Evolutionary conservation across 2,888 invertebrate genomes (phyloP), one percentile per base, ranked within the genome.

Genomic region (Biston betularia): DNA sequence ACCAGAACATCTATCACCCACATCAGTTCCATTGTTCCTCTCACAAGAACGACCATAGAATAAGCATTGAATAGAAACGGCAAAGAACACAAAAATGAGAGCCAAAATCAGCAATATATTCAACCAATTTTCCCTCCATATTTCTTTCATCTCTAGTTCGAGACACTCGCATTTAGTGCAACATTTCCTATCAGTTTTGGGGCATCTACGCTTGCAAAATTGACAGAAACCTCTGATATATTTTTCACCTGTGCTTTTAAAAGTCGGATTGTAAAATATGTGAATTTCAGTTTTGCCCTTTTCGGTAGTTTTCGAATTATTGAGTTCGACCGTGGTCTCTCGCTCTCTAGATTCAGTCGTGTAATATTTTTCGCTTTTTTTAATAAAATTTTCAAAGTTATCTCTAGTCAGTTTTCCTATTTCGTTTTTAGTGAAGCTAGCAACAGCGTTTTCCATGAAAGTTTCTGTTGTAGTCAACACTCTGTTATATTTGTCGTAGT

Each of bases 181-280:
- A 63, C 93, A 93, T 49, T 92, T 93, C 0, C 82, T 73, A 0
- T 89, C 90, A 0, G 89, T 87, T 11, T 88, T 77, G 0, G 91
- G 91, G 53, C 93, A 93, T 1, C 86, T 81, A 1, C 85, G 78
- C 11, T 83, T 83, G 67, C 93, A 93, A 63, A 81, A 89, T 6
- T 80, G 79, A 57, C 93, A 93, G 14, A 88, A 87, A 0, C 92
- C 90, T 71, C 79, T 75, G 0, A 87, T 69, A 15, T 78, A 74
- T 8, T 65, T 75, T 0, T 79, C 77, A 0, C 83, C 81, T 0
- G 88, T 87, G 0, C 85, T 76, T 57, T 84, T 85, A 65, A 94
- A 94, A 0, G 93, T 92, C 0, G 94, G 94, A 68, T 94, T 94
- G 60, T 94, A 94, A 15, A 93, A 86, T 14, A 94, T 94, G 6